Base-by-base conservation (phyloP, 2,888 invertebrate genomes). In the Heliconius ismenius region DNA sequence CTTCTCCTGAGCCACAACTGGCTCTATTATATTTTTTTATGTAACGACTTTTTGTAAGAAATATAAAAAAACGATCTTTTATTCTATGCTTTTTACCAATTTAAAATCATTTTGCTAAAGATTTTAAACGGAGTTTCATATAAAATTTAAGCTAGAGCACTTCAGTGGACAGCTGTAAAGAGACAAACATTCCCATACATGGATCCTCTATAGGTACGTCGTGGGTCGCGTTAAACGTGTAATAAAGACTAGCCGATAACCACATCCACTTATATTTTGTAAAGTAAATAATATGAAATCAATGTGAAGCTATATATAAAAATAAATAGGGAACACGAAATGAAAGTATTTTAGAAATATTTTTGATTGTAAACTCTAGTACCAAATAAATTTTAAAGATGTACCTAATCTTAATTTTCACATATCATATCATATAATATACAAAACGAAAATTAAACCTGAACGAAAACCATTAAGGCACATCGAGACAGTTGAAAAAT, bases 161-260 rank as follows among this genome's bases (percentile, higher is more conserved):
- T 67, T 67, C 39, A 39, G 67, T 24, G 39, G 67, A 15, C 67
- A 39, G 24, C 39, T 67, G 67, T 67, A 67, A 67, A 43, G 36
- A 65, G 39, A 67, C 67, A 67, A 43, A 67, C 67, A 67, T 67
- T 67, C 24, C 24, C 67, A 15, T 67, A 67, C 9, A 67, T 24
- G 67, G 39, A 24, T 65, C 11, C 36, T 67, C 39, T 65, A n/a
- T 36, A 65, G n/a, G 39, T 24, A 67, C 39, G n/a, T 24, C 67
- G 67, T 39, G 39, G 39, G 67, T 67, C 39, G 39, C 67, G 67
- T 67, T 67, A 15, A 67, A 39, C 67, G 15, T 43, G 67, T 67
- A 67, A 67, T 67, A 67, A 39, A 67, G 39, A 24, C 65, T 15
- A 36, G 65, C 65, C 65, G 65, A 65, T 65, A 65, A 65, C 36